phyloP scores from a whole-genome alignment of 2,888 invertebrate species.

The Philereme transversata region DNA sequence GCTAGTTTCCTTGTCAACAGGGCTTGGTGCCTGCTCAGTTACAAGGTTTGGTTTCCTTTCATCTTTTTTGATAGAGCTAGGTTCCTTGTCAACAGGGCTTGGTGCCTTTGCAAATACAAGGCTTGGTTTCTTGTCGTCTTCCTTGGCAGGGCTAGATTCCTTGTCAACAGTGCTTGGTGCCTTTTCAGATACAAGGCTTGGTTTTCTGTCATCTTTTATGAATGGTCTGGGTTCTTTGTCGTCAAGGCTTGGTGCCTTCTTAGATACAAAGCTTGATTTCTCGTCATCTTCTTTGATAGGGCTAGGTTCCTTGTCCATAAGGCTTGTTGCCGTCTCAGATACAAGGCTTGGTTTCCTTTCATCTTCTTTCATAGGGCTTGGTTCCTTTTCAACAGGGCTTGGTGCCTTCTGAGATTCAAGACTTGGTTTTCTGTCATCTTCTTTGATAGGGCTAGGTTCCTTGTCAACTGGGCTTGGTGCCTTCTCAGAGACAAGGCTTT shows the following conservation, averaged over 20 bases:
- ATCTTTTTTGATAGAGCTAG: no score
- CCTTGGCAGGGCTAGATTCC: not conserved
- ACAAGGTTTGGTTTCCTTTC: no score
- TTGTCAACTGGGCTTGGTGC: constrained; percentile 4
- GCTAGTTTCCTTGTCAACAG: no score
- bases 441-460: not conserved
- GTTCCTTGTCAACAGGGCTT: no score
- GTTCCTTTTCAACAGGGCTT: constrained; percentile 20
- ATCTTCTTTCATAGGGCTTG: constrained; percentile 25
- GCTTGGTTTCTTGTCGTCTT: constrained; percentile 1
- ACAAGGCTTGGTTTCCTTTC: no score
- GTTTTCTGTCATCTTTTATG: constrained; percentile 1
- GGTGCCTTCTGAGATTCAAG: not conserved
- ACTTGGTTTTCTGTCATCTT: constrained; percentile 3
- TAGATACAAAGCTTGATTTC: not conserved
- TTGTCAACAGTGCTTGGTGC: not conserved
- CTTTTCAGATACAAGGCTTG: constrained; percentile 11
- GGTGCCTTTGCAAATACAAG: not conserved
- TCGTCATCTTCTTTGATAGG: not conserved
- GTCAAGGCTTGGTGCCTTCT: not conserved
- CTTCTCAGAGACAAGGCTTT: not conserved
- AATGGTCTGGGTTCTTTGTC: not conserved
- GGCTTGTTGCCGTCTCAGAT: no score
- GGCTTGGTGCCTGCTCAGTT: no score
- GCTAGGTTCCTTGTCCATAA: no score